These are phyloP conservation scores for Cyprinus carpio DNA, from an alignment of 2,113 vertebrate species.

Conservation along the genomic window DNA sequence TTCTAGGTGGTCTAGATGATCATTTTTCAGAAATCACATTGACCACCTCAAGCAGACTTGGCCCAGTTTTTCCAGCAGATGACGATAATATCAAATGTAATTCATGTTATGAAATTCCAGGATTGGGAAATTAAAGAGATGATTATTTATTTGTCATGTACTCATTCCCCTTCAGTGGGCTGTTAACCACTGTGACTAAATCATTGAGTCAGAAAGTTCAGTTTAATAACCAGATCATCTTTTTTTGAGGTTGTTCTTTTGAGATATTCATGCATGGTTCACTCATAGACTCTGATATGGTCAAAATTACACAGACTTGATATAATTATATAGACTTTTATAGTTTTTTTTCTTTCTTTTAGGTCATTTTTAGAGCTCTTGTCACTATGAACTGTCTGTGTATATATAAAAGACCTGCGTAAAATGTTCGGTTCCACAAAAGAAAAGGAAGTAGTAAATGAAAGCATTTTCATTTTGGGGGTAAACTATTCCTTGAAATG, in stretches of 20 bases:
- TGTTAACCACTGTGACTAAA: not conserved
- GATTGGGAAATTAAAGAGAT: not conserved
- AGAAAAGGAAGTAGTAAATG: not conserved
- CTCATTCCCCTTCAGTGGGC: not conserved
- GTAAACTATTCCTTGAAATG: not conserved
- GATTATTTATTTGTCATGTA: not conserved
- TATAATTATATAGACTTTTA: not conserved
- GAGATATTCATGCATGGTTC: not conserved
- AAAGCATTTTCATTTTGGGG: not conserved
- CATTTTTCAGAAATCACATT: not conserved
- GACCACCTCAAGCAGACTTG: not conserved
- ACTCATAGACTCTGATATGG: not conserved
- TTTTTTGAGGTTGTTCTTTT: not conserved
- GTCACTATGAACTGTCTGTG: not conserved
- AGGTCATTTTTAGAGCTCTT: not conserved
- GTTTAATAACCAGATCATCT: not conserved
- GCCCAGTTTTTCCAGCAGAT: not conserved
- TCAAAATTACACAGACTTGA: not conserved
- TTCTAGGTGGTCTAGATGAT: not conserved
- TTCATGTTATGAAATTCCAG: not conserved
- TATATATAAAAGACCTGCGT: not conserved
- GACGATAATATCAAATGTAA: not conserved
- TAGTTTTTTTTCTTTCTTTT: not conserved
- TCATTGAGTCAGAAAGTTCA: not conserved
- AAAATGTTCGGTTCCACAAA: not conserved